phyloP scores from a whole-genome alignment of 2,888 invertebrate species.

The Pristionchus maxplancki region DNA sequence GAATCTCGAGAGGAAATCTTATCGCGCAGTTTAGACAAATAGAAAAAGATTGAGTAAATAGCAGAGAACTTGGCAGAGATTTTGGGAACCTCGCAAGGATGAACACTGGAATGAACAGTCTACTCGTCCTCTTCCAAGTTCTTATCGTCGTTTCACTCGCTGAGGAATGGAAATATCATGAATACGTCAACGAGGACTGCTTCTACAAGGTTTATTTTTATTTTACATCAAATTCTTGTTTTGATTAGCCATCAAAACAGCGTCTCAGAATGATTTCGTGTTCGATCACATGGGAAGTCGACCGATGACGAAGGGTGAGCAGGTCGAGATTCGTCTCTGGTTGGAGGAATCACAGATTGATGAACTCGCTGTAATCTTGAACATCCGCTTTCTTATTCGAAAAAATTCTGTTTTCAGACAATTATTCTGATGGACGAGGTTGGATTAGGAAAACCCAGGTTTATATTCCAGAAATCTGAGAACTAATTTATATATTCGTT shows the following conservation, averaged over 20 bases:
- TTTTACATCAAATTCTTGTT: background rate
- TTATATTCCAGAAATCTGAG: background rate
- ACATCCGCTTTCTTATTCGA: background rate
- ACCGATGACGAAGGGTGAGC: background rate
- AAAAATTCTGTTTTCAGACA: background rate
- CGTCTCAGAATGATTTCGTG: constrained; percentile 17
- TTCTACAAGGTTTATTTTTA: constrained; percentile 20
- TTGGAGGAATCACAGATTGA: background rate
- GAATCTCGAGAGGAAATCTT: background rate
- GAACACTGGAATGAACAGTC: background rate
- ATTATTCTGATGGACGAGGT: background rate
- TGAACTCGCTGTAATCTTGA: background rate
- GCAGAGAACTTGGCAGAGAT: background rate
- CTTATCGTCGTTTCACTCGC: background rate
- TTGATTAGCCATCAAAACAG: background rate
- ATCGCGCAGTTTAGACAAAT: constrained; percentile 16
- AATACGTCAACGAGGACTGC: constrained; percentile 13
- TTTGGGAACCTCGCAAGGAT: background rate
- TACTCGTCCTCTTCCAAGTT: background rate
- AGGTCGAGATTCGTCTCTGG: background rate
- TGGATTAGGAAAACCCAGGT: constrained; percentile 10
- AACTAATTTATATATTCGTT: background rate
- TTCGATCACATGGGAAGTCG: constrained; percentile 31
- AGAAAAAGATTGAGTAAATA: constrained; percentile 23
- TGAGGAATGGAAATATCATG: background rate